Base-by-base conservation (phyloP, 2,888 invertebrate genomes). In the Oligia latruncula region DNA sequence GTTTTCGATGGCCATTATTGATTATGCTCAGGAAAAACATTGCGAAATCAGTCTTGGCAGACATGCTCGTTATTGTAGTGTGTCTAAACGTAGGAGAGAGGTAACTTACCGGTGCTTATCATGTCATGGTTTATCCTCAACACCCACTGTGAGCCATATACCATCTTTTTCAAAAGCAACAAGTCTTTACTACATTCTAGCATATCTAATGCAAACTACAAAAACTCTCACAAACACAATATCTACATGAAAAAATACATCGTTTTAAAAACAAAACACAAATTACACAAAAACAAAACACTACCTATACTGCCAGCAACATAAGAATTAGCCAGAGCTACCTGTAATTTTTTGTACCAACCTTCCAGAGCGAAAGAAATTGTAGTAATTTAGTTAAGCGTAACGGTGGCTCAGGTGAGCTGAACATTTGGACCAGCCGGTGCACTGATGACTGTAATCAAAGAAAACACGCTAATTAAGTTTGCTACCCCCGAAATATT, bases 381-480 rank as follows among this genome's bases (percentile, higher is more conserved):
- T 94, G 94, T 92, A 92, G 94, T 93, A 95, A 96, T 96, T 95
- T 95, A 94, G 94, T 93, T 92, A 93, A 88, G 87, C 90, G 90
- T 91, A 90, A 89, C 92, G 92, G 90, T 90, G 90, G 94, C 94
- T 95, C 95, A 96, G 95, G 96, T 96, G 95, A 93, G 93, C 92
- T 92, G 90, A 94, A 93, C 93, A 93, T 96, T 95, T 90, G 90
- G 85, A 83, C 91, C 96, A 96, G 91, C 96, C 94, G 96, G 95
- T 92, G 95, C 95, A 92, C 95, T 95, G 96, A 96, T 96, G 95
- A 93, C 95, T 90, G 96, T 95, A 96, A 96, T 96, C 96, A 96
- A 95, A 97, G 96, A 96, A 96, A 96, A 96, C 94, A 95, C 94
- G 94, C 95, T 96, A 96, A 96, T 96, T 96, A 96, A 96, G 93